Evolutionary conservation across 2,888 invertebrate genomes (phyloP), one percentile per base, ranked within the genome.

Genomic region (Acanthosepion esculentum): DNA sequence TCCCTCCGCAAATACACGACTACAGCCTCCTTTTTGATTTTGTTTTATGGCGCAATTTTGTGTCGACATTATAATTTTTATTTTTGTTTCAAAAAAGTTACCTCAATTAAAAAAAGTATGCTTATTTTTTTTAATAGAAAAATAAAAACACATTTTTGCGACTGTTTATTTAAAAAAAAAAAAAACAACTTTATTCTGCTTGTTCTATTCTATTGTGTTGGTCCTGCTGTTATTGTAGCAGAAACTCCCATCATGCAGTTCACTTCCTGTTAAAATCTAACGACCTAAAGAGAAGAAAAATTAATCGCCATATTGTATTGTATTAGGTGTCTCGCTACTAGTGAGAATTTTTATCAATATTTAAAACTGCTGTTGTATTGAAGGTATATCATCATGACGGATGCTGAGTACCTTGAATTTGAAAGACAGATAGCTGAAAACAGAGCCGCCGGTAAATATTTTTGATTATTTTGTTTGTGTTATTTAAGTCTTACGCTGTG

Each of bases 371-470:
- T 78, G n/a, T 78, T 59, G 59, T 78, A 78, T 78, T 78, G n/a
- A 78, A 78, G n/a, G n/a, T 15, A 93, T 48, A 93, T n/a, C 48
- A 93, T n/a, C 53, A 94, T 94, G 94, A 94, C 94, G 59, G 94
- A 94, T 41, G 94, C 94, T 10, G 94, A 94, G 41, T 94, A 94
- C 94, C 59, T 64, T 23, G 94, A 94, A 94, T 94, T 94, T 64
- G 94, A 94, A 64, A 53, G 94, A 48, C 94, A 94, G 64, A 94
- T 94, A n/a, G 94, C 94, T 33, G 94, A 94, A 64, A 94, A 94
- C 94, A 53, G 94, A 59, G 94, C 94, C 18, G 94, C 94, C 50
- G 94, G 94, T 94, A 94, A 94, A 55, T 48, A 48, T 55, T 26
- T 78, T 78, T 20, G 59, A 59, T 59, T 59, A 59, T 59, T 64